Evolutionary conservation across 2,113 vertebrate genomes (phyloP), one percentile per base, ranked within the genome.

Genomic region (Lota lota): DNA sequence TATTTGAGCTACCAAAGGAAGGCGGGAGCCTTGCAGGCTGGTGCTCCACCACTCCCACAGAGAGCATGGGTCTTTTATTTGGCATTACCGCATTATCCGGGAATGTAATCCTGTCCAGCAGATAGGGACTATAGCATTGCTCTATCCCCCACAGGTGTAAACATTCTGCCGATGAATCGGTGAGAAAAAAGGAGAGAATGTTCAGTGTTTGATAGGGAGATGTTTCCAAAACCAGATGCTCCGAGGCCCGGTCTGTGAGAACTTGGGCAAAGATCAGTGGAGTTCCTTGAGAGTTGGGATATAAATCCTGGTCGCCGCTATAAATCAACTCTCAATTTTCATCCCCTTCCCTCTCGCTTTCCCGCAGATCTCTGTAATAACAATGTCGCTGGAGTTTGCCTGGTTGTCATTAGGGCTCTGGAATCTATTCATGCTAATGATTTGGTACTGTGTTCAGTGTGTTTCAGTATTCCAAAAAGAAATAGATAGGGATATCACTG

Each of bases 251-350:
- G 53, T 22, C 79, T 62, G 78, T 67, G 79, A 84, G 79, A 79
- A 82, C 65, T 66, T 58, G 72, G 79, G 80, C 74, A 69, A 82
- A 85, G 86, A 88, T 83, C 83, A 79, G 77, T 87, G 87, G 80
- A 80, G 82, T 85, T 86, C 85, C 83, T 82, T 67, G 82, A 85
- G 80, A 78, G 77, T 71, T 78, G 36, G 79, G 85, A 80, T 85
- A 88, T 89, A 89, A 88, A 91, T 90, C 86, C 82, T 85, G 87
- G 85, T 81, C 73, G 73, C 70, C 40, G 80, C 86, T 79, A 91
- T 92, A 91, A 91, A 91, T 92, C 90, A 92, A 87, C 87, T 82
- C 75, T 79, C 86, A 81, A 87, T 87, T 85, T 87, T 90, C 84
- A 83, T 84, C 83, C 80, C 77, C 83, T 47, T 12, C 7, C 77